Percentiles rank a stretch among this genome's conserved stretches.
phyloP scores from a whole-genome alignment of 2,888 invertebrate genomes.

The Gandaritis pyraliata region DNA sequence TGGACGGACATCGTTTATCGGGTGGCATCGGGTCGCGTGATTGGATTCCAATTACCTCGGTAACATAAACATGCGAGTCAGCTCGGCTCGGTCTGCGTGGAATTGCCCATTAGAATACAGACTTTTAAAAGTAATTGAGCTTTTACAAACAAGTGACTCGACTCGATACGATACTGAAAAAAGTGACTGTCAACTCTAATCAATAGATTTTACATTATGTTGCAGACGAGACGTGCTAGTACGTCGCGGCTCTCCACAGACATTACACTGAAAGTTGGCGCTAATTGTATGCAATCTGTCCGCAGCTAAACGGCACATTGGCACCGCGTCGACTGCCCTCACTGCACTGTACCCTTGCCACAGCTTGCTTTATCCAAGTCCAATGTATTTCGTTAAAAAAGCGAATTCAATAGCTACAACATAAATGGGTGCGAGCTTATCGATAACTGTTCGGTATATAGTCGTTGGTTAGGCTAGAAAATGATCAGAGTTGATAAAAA shows the following conservation, averaged over 20 bases:
- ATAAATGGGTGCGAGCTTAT: too few relatives aligned
- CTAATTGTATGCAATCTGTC: constrained; percentile 22
- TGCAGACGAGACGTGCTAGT: too few relatives aligned
- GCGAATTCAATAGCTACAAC: too few relatives aligned
- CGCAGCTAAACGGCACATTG: constrained; percentile 12
- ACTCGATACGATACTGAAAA: not conserved
- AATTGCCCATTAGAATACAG: not conserved
- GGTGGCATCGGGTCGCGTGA: constrained; percentile 19
- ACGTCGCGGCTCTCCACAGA: not conserved
- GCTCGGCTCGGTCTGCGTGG: constrained; percentile 1
- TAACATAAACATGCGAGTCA: not conserved
- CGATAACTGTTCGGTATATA: too few relatives aligned
- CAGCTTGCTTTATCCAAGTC: not conserved
- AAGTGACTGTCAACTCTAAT: too few relatives aligned
- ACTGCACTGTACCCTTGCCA: not conserved
- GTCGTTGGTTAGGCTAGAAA: too few relatives aligned
- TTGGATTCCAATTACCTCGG: constrained; percentile 15
- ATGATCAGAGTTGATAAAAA: too few relatives aligned
- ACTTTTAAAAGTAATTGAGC: constrained; percentile 11
- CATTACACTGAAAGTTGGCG: constrained; percentile 8
- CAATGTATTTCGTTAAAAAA: not conserved
- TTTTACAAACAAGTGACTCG: constrained; percentile 1
- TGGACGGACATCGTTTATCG: constrained; percentile 1
- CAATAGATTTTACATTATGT: too few relatives aligned
- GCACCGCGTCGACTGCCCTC: not conserved